Conservation (phyloP, 1,140 invertebrate genomes). For the Zaprionus davidi region DNA sequence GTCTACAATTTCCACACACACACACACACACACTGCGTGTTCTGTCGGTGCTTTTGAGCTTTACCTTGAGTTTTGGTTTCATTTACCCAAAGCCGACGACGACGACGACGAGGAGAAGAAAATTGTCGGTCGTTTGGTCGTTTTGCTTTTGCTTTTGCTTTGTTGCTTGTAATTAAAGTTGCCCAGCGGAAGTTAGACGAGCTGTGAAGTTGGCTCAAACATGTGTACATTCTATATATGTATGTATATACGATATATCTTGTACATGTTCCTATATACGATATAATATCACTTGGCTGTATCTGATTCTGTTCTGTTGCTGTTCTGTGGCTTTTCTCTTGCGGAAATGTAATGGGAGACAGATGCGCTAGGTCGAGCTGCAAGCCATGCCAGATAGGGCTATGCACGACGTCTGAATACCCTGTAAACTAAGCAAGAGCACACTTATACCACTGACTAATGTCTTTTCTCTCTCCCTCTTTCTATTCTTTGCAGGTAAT, state of each 20-base stretch:
- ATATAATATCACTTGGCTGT: slow-evolving; percentile 6
- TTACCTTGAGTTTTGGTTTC: slow-evolving; percentile 73
- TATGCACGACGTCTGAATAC: background rate
- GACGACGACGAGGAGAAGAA: slow-evolving; percentile 46
- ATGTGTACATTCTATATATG: slow-evolving; percentile 1
- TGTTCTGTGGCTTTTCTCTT: slow-evolving; percentile 28
- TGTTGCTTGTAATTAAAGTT: slow-evolving; percentile 74
- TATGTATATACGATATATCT: background rate
- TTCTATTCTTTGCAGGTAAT: slow-evolving; percentile 60
- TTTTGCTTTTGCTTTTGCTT: slow-evolving; percentile 29
- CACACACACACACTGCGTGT: slow-evolving; percentile 21
- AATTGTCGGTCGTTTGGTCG: slow-evolving; percentile 53
- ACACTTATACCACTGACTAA: slow-evolving; percentile 7
- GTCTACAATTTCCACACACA: slow-evolving; percentile 56
- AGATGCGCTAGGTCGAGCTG: slow-evolving; percentile 51
- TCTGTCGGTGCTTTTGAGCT: slow-evolving; percentile 57
- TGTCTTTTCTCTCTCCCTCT: slow-evolving; percentile 21
- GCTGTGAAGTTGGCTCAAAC: slow-evolving; percentile 67
- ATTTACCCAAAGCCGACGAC: slow-evolving; percentile 53
- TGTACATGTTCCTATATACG: background rate
- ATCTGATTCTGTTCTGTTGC: slow-evolving; percentile 20
- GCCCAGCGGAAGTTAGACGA: slow-evolving; percentile 74
- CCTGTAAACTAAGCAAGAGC: background rate
- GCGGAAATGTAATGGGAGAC: slow-evolving; percentile 71
- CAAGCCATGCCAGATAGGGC: background rate